Percentiles rank a stretch among this genome's conserved stretches.
phyloP scores from a whole-genome alignment of 2,888 invertebrate species.

The Myathropa florea region DNA sequence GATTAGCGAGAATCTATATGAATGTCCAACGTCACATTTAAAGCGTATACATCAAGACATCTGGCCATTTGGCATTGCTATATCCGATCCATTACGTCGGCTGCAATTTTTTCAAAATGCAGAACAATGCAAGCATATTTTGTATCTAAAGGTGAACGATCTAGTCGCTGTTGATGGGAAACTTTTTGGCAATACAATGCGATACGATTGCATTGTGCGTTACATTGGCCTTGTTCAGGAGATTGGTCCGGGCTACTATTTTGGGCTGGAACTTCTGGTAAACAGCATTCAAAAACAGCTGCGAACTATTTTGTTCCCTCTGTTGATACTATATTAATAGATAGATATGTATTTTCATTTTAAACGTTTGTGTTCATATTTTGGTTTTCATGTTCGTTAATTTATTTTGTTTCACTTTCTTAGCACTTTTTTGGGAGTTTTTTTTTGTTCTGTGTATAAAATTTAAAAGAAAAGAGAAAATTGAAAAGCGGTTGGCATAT shows the following conservation, averaged over 20 bases:
- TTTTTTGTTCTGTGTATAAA: constrained; percentile 4
- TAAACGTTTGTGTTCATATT: constrained; percentile 9
- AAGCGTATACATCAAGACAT: constrained; percentile 76
- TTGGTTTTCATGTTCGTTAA: constrained; percentile 15
- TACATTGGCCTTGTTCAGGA: constrained; percentile 83
- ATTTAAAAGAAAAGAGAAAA: not conserved
- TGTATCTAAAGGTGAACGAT: constrained; percentile 74
- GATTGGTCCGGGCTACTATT: constrained; percentile 82
- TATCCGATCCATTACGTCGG: constrained; percentile 82
- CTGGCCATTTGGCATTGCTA: constrained; percentile 82
- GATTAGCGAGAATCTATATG: constrained; percentile 75
- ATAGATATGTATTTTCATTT: constrained; percentile 2
- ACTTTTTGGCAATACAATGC: constrained; percentile 72
- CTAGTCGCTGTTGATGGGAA: constrained; percentile 80
- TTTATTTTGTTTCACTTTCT: constrained; percentile 21
- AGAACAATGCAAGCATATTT: constrained; percentile 80
- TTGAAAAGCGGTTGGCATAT: constrained; percentile 23
- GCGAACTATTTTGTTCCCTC: constrained; percentile 21
- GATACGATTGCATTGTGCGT: constrained; percentile 80
- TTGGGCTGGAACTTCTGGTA: constrained; percentile 83
- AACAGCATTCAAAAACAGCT: constrained; percentile 57
- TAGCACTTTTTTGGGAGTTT: constrained; percentile 38
- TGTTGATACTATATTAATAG: constrained; percentile 8
- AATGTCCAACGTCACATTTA: constrained; percentile 74
- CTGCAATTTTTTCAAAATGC: constrained; percentile 81